Evolutionary conservation across 2,113 vertebrate species (phyloP), one percentile per base, ranked within the genome.

Genomic region (Puma concolor): DNA sequence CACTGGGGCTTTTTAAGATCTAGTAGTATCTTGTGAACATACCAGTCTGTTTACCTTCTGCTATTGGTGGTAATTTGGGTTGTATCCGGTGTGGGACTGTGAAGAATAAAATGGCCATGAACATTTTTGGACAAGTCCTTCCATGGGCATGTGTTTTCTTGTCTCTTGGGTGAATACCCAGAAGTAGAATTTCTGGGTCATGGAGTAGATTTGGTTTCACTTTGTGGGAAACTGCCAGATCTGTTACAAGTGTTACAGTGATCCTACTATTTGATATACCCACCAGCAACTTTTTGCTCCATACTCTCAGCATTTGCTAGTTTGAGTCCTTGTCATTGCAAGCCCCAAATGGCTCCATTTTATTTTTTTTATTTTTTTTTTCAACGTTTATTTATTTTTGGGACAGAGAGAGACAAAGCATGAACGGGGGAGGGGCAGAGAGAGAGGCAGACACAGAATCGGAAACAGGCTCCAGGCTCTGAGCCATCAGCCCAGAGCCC

Each of bases 161-260:
- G 81, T 69, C 38, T 54, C 36, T 57, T 44, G 14, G 21, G 72
- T 31, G 74, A 64, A 90, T 69, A 81, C 52, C 23, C 54, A 77
- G 57, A 90, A 82, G 81, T 29, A 31, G 81, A 93, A 77, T 91
- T 92, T 93, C 84, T 82, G 52, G 77, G 31, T 82, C 50, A 50
- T 63, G 29, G 21, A 17, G 1, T 44, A 72, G 77, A 14, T 38
- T 14, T 16, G 21, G 7, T 93, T 21, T 66, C 76, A 67, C 38
- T 57, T 38, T 38, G 12, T 25, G 31, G 67, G 85, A 89, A 77
- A 50, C 17, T 36, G 31, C 6, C 48, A 63, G 50, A 52, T 54
- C 7, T 89, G 25, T 89, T 74, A 29, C 54, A 79, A 86, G 48
- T 48, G 44, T 77, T 29, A 48, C 74, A 63, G 38, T 12, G 72